phyloP scores from a whole-genome alignment of 2,888 invertebrate genomes.

The Hypomecis punctinalis region DNA sequence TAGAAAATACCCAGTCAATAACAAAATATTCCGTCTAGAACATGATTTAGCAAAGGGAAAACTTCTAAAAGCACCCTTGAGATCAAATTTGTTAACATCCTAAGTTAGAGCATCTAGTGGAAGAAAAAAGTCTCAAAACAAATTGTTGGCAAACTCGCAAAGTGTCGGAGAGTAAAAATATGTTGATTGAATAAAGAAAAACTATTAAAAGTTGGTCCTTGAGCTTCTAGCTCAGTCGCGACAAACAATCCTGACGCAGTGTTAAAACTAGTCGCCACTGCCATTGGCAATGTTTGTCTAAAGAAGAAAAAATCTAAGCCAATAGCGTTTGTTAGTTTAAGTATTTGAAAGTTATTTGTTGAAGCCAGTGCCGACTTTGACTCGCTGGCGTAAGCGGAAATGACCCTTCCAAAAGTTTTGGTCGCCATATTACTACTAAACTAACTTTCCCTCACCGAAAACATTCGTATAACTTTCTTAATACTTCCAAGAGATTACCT shows the following conservation, averaged over 20 bases:
- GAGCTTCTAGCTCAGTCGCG: slow-evolving; percentile 72
- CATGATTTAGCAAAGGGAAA: slow-evolving; percentile 57
- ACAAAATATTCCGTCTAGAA: slow-evolving; percentile 70
- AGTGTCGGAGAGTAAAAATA: slow-evolving; percentile 82
- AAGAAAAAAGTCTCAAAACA: slow-evolving; percentile 79
- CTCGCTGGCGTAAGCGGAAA: slow-evolving; percentile 58
- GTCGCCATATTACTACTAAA: slow-evolving; percentile 74
- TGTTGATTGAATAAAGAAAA: slow-evolving; percentile 85
- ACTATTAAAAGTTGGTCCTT: slow-evolving; percentile 80
- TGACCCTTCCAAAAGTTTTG: slow-evolving; percentile 73
- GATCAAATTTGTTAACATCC: slow-evolving; percentile 73
- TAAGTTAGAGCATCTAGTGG: slow-evolving; percentile 63
- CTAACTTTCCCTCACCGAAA: slow-evolving; percentile 69
- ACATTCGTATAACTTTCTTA: slow-evolving; percentile 81
- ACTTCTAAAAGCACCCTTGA: slow-evolving; percentile 70
- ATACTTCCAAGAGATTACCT: slow-evolving; percentile 78
- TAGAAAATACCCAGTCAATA: slow-evolving; percentile 44
- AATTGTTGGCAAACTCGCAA: slow-evolving; percentile 81
- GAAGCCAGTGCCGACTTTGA: slow-evolving; percentile 32
- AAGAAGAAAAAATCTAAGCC: background rate
- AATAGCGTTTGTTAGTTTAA: too few relatives aligned
- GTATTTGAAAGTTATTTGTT: background rate
- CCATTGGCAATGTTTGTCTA: background rate
- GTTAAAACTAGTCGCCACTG: slow-evolving; percentile 49
- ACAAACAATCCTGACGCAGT: slow-evolving; percentile 67